A percentile compares a stretch with the other conserved stretches of the same genome.
Conservation (phyloP, 2,113 vertebrate genomes). For the Lycocorax pyrrhopterus region DNA sequence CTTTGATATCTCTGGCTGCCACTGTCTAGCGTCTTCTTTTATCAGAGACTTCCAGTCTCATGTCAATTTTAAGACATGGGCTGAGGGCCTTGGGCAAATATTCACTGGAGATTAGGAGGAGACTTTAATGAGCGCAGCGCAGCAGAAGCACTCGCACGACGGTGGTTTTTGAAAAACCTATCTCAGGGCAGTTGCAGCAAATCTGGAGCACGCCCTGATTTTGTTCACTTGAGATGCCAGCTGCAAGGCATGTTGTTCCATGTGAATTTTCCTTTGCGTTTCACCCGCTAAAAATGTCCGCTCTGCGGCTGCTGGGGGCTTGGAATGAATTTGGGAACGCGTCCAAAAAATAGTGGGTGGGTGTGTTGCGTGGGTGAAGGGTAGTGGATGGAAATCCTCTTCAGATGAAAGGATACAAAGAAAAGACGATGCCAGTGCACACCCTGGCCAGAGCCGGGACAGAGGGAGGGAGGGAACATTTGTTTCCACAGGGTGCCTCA, state of each 20-base stretch:
- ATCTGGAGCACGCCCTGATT: slow-evolving; percentile 34
- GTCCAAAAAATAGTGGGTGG: neutral
- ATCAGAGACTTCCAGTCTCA: slow-evolving; percentile 6
- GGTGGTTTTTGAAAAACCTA: slow-evolving; percentile 23
- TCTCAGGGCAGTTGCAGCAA: slow-evolving; percentile 27
- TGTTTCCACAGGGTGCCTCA: neutral
- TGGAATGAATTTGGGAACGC: neutral
- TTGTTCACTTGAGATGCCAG: slow-evolving; percentile 32
- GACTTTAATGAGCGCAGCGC: neutral
- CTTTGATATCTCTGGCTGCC: neutral
- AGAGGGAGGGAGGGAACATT: neutral
- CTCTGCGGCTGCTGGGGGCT: neutral
- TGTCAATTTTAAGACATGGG: neutral
- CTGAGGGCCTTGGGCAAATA: neutral
- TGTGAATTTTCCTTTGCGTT: neutral
- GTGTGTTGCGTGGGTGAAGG: neutral
- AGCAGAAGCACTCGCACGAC: neutral
- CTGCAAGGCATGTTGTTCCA: slow-evolving; percentile 24
- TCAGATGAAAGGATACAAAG: neutral
- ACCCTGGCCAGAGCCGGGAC: neutral
- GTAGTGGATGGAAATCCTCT: neutral
- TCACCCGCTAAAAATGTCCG: neutral
- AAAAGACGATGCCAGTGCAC: neutral
- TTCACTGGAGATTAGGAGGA: neutral
- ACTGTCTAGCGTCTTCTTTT: neutral